phyloP scores from a whole-genome alignment of 2,888 invertebrate genomes.

The Aquatica leii region DNA sequence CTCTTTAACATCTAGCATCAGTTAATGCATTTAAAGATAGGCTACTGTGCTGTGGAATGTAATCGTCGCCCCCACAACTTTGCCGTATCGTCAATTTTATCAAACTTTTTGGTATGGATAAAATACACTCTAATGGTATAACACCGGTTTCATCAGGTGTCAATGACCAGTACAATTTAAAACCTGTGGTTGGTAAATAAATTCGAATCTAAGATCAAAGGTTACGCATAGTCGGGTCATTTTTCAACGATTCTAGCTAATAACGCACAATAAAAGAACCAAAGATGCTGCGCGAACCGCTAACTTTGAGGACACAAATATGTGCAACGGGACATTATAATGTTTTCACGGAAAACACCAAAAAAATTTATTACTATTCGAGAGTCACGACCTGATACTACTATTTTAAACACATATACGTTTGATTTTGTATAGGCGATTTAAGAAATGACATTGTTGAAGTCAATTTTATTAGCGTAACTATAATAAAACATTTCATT shows the following conservation, averaged over 20 bases:
- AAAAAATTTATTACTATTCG: conserved; percentile 19
- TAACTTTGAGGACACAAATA: conserved; percentile 29
- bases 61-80: conserved; percentile 21
- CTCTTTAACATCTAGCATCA: conserved; percentile 19
- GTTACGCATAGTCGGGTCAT: conserved; percentile 25
- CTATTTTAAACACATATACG: conserved; percentile 7
- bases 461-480: neutral
- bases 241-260: conserved; percentile 27
- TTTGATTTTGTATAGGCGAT: neutral
- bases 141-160: conserved; percentile 22
- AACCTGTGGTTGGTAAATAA: conserved; percentile 23
- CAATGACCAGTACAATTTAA: conserved; percentile 33
- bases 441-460: neutral
- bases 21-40: conserved; percentile 26
- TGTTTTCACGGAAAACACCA: conserved; percentile 17
- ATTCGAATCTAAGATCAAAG: conserved; percentile 23
- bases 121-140: conserved; percentile 12
- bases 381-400: conserved; percentile 20
- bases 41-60: conserved; percentile 23
- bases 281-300: conserved; percentile 25
- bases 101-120: conserved; percentile 20
- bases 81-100: conserved; percentile 18
- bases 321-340: conserved; percentile 18
- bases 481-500: too few species aligned
- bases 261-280: conserved; percentile 25